These are phyloP conservation scores for Synanthedon andrenaeformis DNA, from an alignment of 2,888 invertebrate species.

Conservation along the genomic window DNA sequence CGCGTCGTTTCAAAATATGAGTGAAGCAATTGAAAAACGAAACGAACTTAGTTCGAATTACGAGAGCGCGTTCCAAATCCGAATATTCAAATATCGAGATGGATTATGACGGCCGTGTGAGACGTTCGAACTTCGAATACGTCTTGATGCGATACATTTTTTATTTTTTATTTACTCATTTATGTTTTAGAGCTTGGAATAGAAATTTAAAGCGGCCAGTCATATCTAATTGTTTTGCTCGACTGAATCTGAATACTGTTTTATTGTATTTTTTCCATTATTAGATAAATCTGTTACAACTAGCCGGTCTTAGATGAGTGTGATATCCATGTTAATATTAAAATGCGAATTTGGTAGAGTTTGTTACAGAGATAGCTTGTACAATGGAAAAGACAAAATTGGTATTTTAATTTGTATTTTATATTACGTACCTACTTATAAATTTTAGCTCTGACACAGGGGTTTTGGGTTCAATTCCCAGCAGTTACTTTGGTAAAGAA, in stretches of 20 bases:
- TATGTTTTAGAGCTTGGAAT: slow-evolving; percentile 5
- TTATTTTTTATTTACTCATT: slow-evolving; percentile 18
- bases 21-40: slow-evolving; percentile 69
- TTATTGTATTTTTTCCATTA: neutral
- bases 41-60: slow-evolving; percentile 62
- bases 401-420: no score
- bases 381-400: no score
- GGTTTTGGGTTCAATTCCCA: no score
- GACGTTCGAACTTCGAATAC: slow-evolving; percentile 36
- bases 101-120: slow-evolving; percentile 51
- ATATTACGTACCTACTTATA: no score
- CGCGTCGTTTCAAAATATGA: slow-evolving; percentile 63
- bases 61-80: slow-evolving; percentile 61
- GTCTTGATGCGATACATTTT: slow-evolving; percentile 39
- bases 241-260: neutral
- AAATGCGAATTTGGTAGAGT: no score
- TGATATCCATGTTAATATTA: no score
- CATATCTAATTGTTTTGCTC: neutral
- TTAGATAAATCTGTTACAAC: neutral
- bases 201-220: slow-evolving; percentile 1
- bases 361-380: no score
- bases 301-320: no score
- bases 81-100: slow-evolving; percentile 64
- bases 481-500: no score
- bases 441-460: no score